Conservation (phyloP, 2,888 invertebrate species). For the Mantis religiosa region DNA sequence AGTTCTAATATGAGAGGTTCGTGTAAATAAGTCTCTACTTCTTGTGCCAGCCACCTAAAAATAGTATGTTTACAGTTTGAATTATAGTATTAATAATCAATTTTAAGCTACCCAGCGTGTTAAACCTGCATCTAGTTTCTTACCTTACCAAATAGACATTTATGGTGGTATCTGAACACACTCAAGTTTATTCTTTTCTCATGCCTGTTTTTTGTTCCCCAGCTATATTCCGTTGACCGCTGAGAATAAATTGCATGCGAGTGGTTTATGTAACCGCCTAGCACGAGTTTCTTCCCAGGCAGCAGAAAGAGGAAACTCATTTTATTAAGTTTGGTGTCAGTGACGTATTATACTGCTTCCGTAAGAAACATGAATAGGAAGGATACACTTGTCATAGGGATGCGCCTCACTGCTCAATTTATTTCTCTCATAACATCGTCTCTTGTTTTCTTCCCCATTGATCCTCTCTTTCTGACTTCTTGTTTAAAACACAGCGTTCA, state of each 20-base stretch:
- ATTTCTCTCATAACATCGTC: neutral
- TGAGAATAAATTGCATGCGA: neutral
- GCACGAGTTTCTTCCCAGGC: neutral
- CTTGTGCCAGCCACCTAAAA: too few species aligned
- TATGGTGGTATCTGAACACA: too few species aligned
- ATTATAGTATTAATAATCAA: too few species aligned
- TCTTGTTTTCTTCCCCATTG: neutral
- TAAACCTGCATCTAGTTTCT: too few species aligned
- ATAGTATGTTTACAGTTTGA: too few species aligned
- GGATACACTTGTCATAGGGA: neutral
- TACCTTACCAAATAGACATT: too few species aligned
- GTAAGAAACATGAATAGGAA: neutral
- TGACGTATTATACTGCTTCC: neutral
- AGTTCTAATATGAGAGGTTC: too few species aligned
- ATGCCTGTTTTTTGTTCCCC: too few species aligned
- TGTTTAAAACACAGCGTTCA: neutral
- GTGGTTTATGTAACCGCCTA: neutral
- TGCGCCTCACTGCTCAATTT: neutral
- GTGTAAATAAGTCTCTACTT: too few species aligned
- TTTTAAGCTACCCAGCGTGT: too few species aligned
- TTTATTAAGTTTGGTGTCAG: neutral
- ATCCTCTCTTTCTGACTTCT: neutral
- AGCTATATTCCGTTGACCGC: neutral
- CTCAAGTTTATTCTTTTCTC: too few species aligned
- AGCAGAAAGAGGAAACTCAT: neutral